Evolutionary conservation across 2,888 invertebrate genomes (phyloP), one percentile per base, ranked within the genome.

Genomic region (Pandemis cinnamomeana): DNA sequence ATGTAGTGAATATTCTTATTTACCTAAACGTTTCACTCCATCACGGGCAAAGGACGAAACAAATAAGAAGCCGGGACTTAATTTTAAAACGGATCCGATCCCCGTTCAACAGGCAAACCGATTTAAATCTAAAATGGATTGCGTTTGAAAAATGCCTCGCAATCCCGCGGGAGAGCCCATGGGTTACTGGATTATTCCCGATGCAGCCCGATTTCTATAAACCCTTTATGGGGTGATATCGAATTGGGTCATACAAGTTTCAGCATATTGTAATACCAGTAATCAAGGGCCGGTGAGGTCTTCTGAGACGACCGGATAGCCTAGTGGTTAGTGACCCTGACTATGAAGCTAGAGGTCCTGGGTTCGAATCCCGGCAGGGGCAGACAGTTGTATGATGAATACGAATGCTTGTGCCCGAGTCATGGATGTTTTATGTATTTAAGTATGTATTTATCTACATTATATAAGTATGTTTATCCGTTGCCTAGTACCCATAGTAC

Each of bases 51-150:
- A 61, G 61, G 46, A 55, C 8, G 63, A 64, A 58, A 72, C 55
- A 55, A 72, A 72, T 72, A 72, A 72, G 68, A 46, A 68, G 63
- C 41, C 55, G 68, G 69, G n/a, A 70, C 60, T 73, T 73, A 73
- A 73, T 73, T 73, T 73, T 73, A 70, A 73, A 73, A 58, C 64
- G 68, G 41, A 41, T 67, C 67, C 46, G 51, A 51, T 8, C 67
- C 72, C 60, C 51, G 60, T 70, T 70, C 64, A 60, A 73, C 68
- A 48, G 69, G 46, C 60, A 66, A 73, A 73, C 46, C 64, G 73
- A 70, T 73, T 70, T 70, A 66, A 73, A 66, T 70, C 63, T 27
- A 70, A 73, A 73, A 60, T 70, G 70, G 73, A 70, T 73, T 70
- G 60, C 15, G 15, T 70, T 69, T 73, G 53, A 70, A 70, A 70